phyloP scores from a whole-genome alignment of 2,888 invertebrate species.

The Drosophila quinaria region DNA sequence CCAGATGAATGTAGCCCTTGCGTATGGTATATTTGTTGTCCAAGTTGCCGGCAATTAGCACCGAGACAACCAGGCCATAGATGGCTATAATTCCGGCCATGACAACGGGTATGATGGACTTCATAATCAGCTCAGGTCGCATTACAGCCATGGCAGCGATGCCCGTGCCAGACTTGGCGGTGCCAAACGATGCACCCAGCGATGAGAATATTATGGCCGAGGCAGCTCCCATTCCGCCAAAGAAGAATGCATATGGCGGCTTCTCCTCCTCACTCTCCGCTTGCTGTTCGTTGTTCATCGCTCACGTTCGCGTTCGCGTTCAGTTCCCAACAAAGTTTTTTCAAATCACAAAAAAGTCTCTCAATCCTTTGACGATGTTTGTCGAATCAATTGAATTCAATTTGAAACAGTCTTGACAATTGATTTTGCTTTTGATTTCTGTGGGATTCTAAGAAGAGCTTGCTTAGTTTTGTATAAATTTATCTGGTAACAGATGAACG shows the following conservation, averaged over 20 bases:
- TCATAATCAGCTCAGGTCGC: conserved; percentile 96
- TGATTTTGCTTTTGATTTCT: background rate
- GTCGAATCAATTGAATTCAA: conserved; percentile 1
- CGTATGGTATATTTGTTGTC: conserved; percentile 83
- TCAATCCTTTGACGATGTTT: background rate
- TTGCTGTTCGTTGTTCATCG: conserved; percentile 18
- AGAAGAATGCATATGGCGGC: conserved; percentile 66
- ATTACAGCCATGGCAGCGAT: conserved; percentile 99
- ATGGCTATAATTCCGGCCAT: conserved; percentile 99
- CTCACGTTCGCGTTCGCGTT: background rate
- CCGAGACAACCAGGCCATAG: conserved; percentile 98
- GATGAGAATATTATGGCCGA: conserved; percentile 98
- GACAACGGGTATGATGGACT: conserved; percentile 98
- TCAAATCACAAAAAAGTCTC: background rate
- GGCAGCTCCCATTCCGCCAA: conserved; percentile 93
- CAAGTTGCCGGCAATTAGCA: conserved; percentile 93
- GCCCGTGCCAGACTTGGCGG: conserved; percentile 67
- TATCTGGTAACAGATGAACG: too few relatives aligned
- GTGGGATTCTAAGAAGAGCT: background rate
- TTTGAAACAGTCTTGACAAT: background rate
- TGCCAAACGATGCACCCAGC: conserved; percentile 88
- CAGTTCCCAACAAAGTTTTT: background rate
- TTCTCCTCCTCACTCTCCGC: conserved; percentile 43
- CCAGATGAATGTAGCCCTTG: conserved; percentile 98
- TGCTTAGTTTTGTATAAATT: background rate